Evolutionary conservation across 2,888 invertebrate genomes (phyloP).

Genomic region (Hybos culiciformis): DNA sequence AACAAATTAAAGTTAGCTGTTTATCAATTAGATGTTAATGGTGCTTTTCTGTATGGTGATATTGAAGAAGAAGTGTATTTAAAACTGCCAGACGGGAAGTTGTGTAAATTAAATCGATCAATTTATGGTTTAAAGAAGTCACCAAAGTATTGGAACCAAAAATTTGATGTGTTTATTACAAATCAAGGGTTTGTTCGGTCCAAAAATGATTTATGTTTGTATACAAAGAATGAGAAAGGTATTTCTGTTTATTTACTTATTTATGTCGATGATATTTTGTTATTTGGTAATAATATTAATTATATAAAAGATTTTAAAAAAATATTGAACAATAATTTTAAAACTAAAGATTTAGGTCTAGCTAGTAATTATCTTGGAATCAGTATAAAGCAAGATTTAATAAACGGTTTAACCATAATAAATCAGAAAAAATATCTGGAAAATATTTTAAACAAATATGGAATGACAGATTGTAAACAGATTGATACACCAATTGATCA

Average conservation of each 20-base stretch:
- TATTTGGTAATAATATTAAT: too few relatives aligned
- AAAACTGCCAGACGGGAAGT: background rate
- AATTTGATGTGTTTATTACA: background rate
- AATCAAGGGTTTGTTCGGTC: background rate
- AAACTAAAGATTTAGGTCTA: slow-evolving; percentile 3
- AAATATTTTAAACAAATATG: background rate
- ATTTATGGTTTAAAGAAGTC: background rate
- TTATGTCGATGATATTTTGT: slow-evolving; percentile 1
- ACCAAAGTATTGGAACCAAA: background rate
- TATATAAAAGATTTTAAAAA: background rate
- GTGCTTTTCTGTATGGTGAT: background rate
- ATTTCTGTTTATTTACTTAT: slow-evolving; percentile 1
- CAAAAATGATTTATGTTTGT: background rate
- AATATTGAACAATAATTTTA: slow-evolving; percentile 1
- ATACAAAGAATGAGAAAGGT: background rate
- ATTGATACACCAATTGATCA: slow-evolving; percentile 3
- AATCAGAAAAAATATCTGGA: slow-evolving; percentile 3
- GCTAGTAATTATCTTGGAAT: too few relatives aligned
- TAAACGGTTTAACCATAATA: background rate
- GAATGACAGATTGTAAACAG: background rate
- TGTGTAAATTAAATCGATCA: background rate
- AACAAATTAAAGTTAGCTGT: background rate
- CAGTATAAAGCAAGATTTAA: background rate
- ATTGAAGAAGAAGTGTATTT: background rate
- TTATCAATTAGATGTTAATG: background rate